These are phyloP conservation scores for Mallotus villosus DNA, from an alignment of 2,797 vertebrate genomes.

Conservation along the genomic window DNA sequence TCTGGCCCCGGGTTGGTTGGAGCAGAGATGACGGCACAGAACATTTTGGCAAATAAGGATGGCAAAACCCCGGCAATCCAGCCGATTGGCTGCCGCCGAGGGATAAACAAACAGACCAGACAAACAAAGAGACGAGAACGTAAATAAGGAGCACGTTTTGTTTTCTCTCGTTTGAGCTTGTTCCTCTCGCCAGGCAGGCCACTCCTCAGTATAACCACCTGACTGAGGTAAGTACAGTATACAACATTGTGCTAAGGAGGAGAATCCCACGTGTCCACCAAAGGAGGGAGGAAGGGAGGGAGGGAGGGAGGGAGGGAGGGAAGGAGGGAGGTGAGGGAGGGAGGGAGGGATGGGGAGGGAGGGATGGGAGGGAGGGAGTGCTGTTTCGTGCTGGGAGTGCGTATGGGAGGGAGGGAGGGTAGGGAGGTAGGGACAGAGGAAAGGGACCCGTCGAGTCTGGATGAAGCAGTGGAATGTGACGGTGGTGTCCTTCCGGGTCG, in stretches of 20 bases:
- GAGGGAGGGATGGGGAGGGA: conserved; percentile 53
- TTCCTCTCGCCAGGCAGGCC: conserved; percentile 70
- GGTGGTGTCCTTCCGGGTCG: conserved; percentile 38
- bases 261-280: conserved; percentile 82
- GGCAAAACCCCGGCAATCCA: conserved; percentile 73
- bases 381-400: too few relatives aligned
- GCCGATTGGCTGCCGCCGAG: conserved; percentile 48
- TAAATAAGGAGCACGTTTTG: conserved; percentile 64
- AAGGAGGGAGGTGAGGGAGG: conserved; percentile 54
- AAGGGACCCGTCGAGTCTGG: conserved; percentile 69
- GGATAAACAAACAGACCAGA: conserved; percentile 56
- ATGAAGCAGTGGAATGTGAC: conserved; percentile 69
- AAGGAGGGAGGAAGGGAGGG: conserved; percentile 51
- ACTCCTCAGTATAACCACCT: conserved; percentile 79
- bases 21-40: conserved; percentile 77
- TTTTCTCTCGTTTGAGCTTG: conserved; percentile 61
- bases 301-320: conserved; percentile 65
- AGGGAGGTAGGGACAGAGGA: conserved; percentile 43
- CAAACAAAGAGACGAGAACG: conserved; percentile 39
- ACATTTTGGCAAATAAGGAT: conserved; percentile 83
- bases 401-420: conserved; percentile 61
- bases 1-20: conserved; percentile 44
- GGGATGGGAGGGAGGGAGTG: conserved; percentile 63
- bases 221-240: conserved; percentile 88
- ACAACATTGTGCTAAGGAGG: conserved; percentile 91